Evolutionary conservation across 2,113 vertebrate genomes (phyloP).

Genomic region (Ceyx margarethae): DNA sequence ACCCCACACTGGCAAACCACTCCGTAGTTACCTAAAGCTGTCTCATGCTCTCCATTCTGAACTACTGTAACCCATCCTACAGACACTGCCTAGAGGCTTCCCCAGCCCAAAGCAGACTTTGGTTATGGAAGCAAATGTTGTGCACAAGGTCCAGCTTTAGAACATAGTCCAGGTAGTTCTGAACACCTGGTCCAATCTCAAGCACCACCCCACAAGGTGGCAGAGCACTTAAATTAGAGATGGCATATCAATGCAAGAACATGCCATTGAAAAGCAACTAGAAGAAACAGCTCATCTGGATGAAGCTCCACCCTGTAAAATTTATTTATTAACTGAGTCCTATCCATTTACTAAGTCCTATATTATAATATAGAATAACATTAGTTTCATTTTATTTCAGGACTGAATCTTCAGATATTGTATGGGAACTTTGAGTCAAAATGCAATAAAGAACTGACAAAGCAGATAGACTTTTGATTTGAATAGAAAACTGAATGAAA

Average conservation of each 20-base stretch:
- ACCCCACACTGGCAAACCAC: not conserved
- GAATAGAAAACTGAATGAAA: not conserved
- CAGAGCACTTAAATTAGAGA: not conserved
- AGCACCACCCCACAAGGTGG: not conserved
- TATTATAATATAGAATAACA: not conserved
- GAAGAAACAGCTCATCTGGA: not conserved
- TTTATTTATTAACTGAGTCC: not conserved
- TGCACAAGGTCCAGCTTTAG: no score
- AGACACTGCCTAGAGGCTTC: not conserved
- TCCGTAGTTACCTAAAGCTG: rapidly evolving
- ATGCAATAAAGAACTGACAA: not conserved
- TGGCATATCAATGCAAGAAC: not conserved
- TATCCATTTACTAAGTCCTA: not conserved
- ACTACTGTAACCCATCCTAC: not conserved
- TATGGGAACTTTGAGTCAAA: not conserved
- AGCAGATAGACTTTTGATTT: not conserved
- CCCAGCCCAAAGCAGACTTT: not conserved
- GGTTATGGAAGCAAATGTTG: not conserved
- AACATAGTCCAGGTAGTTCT: not conserved
- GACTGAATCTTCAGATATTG: not conserved
- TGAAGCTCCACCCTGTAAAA: not conserved
- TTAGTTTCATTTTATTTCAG: not conserved
- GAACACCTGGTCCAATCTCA: not conserved
- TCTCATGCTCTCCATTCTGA: not conserved
- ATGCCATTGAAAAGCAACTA: not conserved